phyloP scores from a whole-genome alignment of 2,797 vertebrate genomes.

The Zonotrichia albicollis region DNA sequence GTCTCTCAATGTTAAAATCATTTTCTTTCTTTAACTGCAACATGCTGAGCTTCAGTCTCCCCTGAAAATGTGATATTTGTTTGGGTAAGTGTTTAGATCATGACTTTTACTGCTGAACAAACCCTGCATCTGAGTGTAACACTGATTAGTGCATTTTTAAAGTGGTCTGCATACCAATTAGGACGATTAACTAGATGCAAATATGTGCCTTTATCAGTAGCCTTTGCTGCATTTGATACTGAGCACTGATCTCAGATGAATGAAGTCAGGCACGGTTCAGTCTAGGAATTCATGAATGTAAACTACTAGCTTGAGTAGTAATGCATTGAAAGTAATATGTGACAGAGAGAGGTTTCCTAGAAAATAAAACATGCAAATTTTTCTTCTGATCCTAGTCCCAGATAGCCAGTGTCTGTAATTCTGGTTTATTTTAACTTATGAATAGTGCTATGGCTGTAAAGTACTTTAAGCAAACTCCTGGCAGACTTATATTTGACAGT shows the following conservation, averaged over 20 bases:
- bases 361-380: neutral
- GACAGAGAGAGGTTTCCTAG: neutral
- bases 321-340: neutral
- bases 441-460: neutral
- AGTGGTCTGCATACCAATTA: slow-evolving; percentile 4
- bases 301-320: neutral
- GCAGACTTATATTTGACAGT: neutral
- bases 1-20: neutral
- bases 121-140: neutral
- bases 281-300: neutral
- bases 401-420: neutral
- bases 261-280: neutral
- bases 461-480: neutral
- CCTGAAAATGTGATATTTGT: neutral
- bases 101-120: neutral
- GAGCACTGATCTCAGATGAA: neutral
- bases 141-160: slow-evolving; percentile 29
- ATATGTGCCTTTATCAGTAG: slow-evolving; percentile 19
- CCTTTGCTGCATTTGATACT: neutral
- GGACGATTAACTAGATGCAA: slow-evolving; percentile 28
- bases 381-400: neutral
- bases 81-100: neutral
- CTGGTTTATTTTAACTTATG: neutral
- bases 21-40: slow-evolving; percentile 1
- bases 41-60: neutral